Evolutionary conservation across 2,113 vertebrate genomes (phyloP).

Genomic region (Urocynchramus pylzowi): DNA sequence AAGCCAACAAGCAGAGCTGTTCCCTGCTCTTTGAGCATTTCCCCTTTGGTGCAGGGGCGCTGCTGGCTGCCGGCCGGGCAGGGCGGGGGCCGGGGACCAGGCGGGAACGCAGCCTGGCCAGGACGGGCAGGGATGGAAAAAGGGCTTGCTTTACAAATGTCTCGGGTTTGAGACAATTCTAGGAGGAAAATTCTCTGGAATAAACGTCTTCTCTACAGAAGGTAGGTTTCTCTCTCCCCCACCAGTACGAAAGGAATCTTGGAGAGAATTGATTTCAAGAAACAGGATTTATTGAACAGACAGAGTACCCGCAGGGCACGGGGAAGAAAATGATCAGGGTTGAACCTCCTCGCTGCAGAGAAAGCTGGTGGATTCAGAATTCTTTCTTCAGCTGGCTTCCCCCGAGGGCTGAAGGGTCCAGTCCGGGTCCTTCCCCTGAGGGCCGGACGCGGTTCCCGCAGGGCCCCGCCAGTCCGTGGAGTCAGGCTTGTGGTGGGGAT

Average conservation of each 20-base stretch:
- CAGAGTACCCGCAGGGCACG: rapidly evolving
- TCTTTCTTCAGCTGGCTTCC: background rate
- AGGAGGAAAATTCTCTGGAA: background rate
- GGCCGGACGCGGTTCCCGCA: no score
- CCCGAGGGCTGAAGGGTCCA: no score
- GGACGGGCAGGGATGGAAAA: background rate
- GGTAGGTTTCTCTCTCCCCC: no score
- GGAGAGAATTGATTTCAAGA: background rate
- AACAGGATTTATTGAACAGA: background rate
- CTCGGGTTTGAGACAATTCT: background rate
- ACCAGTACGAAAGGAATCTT: background rate
- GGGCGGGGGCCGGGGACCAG: background rate
- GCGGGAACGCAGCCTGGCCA: rapidly evolving
- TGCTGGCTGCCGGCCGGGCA: background rate
- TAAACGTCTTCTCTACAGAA: background rate
- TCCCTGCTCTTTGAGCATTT: no score
- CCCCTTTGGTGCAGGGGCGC: background rate
- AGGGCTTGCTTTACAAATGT: background rate
- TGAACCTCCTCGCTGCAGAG: background rate
- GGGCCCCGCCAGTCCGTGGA: rapidly evolving
- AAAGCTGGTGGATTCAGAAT: background rate
- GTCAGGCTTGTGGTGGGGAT: background rate
- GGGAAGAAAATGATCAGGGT: background rate
- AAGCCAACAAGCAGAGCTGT: background rate
- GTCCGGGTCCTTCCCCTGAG: no score